phyloP scores from a whole-genome alignment of 2,113 vertebrate genomes.

The Coptodon rendalli region DNA sequence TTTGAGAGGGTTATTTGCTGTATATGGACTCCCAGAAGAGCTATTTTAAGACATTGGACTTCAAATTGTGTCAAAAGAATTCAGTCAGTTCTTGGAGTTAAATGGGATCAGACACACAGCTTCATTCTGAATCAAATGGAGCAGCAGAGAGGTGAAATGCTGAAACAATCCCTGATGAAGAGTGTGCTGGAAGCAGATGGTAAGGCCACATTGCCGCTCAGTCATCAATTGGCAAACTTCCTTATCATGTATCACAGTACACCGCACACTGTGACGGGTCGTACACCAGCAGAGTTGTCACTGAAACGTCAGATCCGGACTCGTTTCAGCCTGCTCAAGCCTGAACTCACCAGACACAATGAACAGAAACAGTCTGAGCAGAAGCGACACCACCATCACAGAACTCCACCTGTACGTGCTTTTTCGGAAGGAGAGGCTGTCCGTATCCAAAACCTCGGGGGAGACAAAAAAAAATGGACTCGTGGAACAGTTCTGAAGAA shows the following conservation, averaged over 20 bases:
- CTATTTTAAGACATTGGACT: background rate
- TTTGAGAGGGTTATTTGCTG: background rate
- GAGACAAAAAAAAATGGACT: background rate
- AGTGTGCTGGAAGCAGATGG: background rate
- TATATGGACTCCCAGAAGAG: background rate
- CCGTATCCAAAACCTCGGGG: background rate
- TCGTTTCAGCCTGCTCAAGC: background rate
- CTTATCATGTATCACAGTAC: background rate
- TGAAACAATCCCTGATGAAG: background rate
- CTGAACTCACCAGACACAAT: background rate
- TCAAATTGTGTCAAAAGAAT: background rate
- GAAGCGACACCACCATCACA: background rate
- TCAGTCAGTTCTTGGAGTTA: background rate
- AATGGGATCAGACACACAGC: background rate
- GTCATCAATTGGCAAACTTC: background rate
- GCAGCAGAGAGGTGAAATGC: background rate
- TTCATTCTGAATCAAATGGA: background rate
- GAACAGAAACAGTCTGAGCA: background rate
- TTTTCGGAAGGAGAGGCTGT: background rate
- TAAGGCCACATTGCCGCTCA: background rate
- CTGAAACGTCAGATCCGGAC: background rate
- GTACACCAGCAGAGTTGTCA: background rate
- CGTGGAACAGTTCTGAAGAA: background rate
- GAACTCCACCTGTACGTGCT: background rate
- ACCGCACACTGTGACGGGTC: background rate